These are phyloP conservation scores for Spongilla lacustris DNA, from an alignment of 37 sponge, comb jelly and placozoan genomes.

Conservation along the genomic window DNA sequence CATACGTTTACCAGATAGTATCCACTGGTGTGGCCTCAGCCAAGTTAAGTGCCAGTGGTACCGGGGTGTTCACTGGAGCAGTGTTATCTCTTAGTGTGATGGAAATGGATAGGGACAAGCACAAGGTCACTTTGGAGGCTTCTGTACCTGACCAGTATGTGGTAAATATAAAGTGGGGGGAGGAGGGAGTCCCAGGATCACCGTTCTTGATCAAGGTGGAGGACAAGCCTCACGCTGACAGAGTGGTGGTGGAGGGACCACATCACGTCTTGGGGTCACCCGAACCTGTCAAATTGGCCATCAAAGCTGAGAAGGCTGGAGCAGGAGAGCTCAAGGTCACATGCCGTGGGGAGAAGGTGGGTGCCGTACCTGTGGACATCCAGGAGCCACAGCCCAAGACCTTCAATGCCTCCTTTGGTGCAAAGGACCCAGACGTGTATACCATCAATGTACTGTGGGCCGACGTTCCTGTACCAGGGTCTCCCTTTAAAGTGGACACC, in stretches of 20 bases:
- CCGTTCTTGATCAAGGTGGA: conserved; percentile 64
- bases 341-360: conserved; percentile 49
- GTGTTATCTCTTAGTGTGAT: conserved; percentile 27
- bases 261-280: conserved; percentile 31
- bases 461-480: conserved; percentile 61
- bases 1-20: conserved; percentile 49
- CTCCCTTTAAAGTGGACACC: conserved; percentile 62
- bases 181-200: conserved; percentile 61
- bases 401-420: conserved; percentile 36
- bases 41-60: conserved; percentile 20
- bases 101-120: conserved; percentile 31
- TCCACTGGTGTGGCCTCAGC: conserved; percentile 39
- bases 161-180: conserved; percentile 61
- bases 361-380: conserved; percentile 41
- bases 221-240: conserved; percentile 45
- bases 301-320: conserved; percentile 58
- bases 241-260: conserved; percentile 42
- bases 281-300: conserved; percentile 28
- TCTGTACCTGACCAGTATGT: conserved; percentile 41
- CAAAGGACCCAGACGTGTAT: conserved; percentile 49
- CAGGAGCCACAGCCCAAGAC: conserved; percentile 2
- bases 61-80: conserved; percentile 37
- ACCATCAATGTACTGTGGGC: conserved; percentile 69
- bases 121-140: conserved; percentile 46
- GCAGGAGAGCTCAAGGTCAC: conserved; percentile 63